Evolutionary conservation across 2,113 vertebrate species (phyloP).

Genomic region (Grallaria varia): DNA sequence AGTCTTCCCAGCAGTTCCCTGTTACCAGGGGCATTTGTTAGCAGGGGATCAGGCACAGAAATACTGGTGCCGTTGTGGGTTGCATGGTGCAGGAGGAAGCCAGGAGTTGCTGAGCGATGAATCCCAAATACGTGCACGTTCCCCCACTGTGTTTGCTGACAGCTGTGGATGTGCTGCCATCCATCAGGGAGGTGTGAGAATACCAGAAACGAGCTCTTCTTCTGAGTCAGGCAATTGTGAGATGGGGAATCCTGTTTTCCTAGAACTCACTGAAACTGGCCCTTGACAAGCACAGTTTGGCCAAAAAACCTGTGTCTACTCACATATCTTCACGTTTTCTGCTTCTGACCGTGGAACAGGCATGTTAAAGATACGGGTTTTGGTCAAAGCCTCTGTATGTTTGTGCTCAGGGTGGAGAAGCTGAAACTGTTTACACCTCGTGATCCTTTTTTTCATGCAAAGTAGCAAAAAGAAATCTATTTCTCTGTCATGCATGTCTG

Average conservation of each 20-base stretch:
- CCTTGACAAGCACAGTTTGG: not conserved
- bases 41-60: not conserved
- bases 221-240: not conserved
- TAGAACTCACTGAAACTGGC: not conserved
- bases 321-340: not conserved
- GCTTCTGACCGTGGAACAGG: not conserved
- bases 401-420: not conserved
- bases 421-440: not conserved
- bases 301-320: not conserved
- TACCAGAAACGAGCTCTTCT: not conserved
- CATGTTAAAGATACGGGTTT: not conserved
- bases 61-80: rapidly evolving
- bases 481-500: not conserved
- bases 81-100: not conserved
- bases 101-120: not conserved
- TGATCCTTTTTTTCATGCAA: not conserved
- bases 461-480: not conserved
- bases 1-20: not conserved
- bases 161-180: not conserved
- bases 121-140: not conserved
- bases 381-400: not conserved
- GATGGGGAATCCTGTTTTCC: not conserved
- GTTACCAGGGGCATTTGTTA: not conserved
- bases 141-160: not conserved
- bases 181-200: not conserved